phyloP scores from a whole-genome alignment of 2,888 invertebrate species.

The Agriopis marginaria region DNA sequence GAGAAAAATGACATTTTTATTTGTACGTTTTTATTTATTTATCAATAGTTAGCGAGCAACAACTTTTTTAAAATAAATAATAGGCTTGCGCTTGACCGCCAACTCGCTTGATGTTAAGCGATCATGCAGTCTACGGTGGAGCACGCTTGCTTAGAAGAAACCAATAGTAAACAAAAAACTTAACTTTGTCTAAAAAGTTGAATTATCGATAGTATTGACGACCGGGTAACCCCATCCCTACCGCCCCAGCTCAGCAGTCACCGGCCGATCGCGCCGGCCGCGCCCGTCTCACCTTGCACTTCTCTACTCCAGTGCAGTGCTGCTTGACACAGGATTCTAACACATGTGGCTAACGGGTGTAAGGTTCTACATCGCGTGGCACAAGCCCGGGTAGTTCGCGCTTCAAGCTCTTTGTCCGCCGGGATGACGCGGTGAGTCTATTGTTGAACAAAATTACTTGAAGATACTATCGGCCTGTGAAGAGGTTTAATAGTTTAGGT shows the following conservation, averaged over 20 bases:
- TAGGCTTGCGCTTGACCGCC: too few species aligned
- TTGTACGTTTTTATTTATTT: too few species aligned
- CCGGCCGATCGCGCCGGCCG: constrained; percentile 67
- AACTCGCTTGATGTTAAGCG: too few species aligned
- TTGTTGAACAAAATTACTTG: constrained; percentile 42
- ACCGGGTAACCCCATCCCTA: constrained; percentile 58
- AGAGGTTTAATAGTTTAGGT: background rate
- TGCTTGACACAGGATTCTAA: constrained; percentile 67
- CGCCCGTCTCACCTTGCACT: constrained; percentile 61
- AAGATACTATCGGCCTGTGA: background rate
- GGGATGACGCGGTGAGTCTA: constrained; percentile 81
- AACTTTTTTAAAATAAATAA: too few species aligned
- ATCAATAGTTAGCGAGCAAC: too few species aligned
- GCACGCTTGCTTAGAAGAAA: too few species aligned
- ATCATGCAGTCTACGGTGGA: too few species aligned
- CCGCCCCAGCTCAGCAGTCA: constrained; percentile 62
- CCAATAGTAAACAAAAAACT: too few species aligned
- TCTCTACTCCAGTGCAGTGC: constrained; percentile 55
- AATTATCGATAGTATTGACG: constrained; percentile 24
- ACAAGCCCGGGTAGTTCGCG: constrained; percentile 79
- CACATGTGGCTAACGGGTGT: constrained; percentile 81
- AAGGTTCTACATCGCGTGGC: constrained; percentile 82
- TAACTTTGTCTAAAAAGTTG: too few species aligned
- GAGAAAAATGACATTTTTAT: too few species aligned
- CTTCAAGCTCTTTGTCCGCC: constrained; percentile 68